Conservation (phyloP, 2,113 vertebrate species). For the Tragelaphus imberbis region DNA sequence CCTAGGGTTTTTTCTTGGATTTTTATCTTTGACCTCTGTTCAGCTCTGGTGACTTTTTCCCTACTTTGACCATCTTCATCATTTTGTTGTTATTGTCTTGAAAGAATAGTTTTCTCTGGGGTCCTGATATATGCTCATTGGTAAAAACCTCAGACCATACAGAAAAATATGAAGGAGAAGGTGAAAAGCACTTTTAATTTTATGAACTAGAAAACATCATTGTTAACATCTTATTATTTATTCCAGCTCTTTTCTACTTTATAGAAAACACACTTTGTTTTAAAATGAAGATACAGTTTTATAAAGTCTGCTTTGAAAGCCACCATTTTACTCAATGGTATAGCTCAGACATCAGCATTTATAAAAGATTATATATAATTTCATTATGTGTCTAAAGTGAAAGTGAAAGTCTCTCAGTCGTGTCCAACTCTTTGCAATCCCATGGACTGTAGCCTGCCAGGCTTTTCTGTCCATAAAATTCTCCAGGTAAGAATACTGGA, state of each 20-base stretch:
- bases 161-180: background rate
- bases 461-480: background rate
- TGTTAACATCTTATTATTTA: background rate
- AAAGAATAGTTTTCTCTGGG: background rate
- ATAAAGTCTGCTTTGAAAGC: background rate
- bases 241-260: background rate
- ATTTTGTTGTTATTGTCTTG: background rate
- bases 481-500: background rate
- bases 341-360: background rate
- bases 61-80: background rate
- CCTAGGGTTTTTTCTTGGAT: background rate
- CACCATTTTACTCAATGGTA: background rate
- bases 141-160: background rate
- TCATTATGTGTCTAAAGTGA: background rate
- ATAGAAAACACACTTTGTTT: background rate
- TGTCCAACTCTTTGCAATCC: background rate
- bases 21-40: background rate
- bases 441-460: background rate
- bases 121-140: background rate
- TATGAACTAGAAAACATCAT: background rate
- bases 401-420: background rate
- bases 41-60: background rate
- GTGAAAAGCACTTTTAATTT: background rate
- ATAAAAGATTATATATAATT: slow-evolving; percentile 9
- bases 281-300: slow-evolving; percentile 9